Evolutionary conservation across 2,888 invertebrate genomes (phyloP).

Genomic region (Habroteleia sp.): DNA sequence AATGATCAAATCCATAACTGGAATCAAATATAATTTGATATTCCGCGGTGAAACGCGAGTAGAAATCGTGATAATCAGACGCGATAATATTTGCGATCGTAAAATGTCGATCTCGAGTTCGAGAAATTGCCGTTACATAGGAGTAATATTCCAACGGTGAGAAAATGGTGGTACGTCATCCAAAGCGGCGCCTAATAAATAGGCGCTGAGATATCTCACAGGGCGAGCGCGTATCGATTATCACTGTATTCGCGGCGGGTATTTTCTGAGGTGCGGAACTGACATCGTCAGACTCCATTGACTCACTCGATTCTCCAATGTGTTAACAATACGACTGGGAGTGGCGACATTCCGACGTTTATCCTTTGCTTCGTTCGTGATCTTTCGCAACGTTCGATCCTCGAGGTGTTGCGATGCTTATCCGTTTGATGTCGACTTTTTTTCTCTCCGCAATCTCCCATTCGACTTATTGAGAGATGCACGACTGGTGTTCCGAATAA

Average conservation of each 20-base stretch:
- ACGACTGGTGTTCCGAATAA: constrained; percentile 51
- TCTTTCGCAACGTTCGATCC: constrained; percentile 53
- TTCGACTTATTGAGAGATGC: constrained; percentile 54
- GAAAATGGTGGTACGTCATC: constrained; percentile 52
- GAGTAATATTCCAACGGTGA: constrained; percentile 33
- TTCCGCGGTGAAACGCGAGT: constrained; percentile 16
- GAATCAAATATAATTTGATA: too few relatives aligned
- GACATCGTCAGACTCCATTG: constrained; percentile 45
- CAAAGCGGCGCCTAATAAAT: constrained; percentile 49
- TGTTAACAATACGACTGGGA: constrained; percentile 59
- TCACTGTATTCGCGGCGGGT: constrained; percentile 40
- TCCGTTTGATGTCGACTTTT: constrained; percentile 41
- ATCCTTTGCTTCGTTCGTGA: constrained; percentile 41
- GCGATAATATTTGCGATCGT: constrained; percentile 46
- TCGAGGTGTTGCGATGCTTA: constrained; percentile 58
- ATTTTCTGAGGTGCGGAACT: constrained; percentile 44
- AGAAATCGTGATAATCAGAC: constrained; percentile 33
- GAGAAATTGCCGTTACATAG: constrained; percentile 44
- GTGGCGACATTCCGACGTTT: constrained; percentile 54
- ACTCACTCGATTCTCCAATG: constrained; percentile 27
- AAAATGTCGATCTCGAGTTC: constrained; percentile 40
- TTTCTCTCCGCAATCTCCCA: constrained; percentile 21
- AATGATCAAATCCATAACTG: too few relatives aligned
- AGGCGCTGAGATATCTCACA: constrained; percentile 46
- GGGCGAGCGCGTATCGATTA: constrained; percentile 49